These are phyloP conservation scores for Polydrusus pterygomalis DNA, from an alignment of 2,888 invertebrate genomes.

Conservation along the genomic window DNA sequence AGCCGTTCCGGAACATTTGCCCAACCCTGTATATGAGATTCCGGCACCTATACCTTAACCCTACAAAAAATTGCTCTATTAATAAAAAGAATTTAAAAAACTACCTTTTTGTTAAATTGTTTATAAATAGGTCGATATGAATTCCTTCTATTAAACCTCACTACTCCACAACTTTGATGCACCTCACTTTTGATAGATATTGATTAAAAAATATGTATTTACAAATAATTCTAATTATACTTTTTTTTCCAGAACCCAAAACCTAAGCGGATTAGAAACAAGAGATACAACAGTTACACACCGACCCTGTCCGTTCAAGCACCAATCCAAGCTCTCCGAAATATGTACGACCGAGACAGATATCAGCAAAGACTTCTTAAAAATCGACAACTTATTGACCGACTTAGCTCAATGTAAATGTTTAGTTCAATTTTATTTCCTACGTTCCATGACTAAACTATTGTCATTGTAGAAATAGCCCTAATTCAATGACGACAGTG, in stretches of 20 bases:
- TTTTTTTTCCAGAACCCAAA: constrained; percentile 57
- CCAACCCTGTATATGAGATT: no score
- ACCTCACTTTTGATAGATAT: not conserved
- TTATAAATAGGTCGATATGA: not conserved
- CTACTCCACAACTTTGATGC: no score
- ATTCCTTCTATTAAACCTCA: no score
- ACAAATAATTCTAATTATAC: not conserved
- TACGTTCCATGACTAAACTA: constrained; percentile 23
- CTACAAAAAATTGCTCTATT: no score
- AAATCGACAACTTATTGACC: constrained; percentile 57
- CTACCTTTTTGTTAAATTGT: not conserved
- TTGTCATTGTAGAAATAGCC: constrained; percentile 18
- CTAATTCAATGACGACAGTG: constrained; percentile 18
- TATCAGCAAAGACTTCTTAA: constrained; percentile 58
- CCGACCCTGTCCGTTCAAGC: constrained; percentile 63
- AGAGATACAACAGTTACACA: constrained; percentile 57
- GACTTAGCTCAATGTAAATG: constrained; percentile 45
- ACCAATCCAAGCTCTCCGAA: constrained; percentile 59
- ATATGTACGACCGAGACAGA: constrained; percentile 58
- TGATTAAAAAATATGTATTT: not conserved
- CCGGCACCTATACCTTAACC: no score
- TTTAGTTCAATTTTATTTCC: not conserved
- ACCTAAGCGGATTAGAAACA: constrained; percentile 57
- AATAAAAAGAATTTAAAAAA: no score
- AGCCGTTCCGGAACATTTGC: no score